Evolutionary conservation across 2,888 invertebrate species (phyloP), one percentile per base, ranked within the genome.

Genomic region (Stenodera caucasica): DNA sequence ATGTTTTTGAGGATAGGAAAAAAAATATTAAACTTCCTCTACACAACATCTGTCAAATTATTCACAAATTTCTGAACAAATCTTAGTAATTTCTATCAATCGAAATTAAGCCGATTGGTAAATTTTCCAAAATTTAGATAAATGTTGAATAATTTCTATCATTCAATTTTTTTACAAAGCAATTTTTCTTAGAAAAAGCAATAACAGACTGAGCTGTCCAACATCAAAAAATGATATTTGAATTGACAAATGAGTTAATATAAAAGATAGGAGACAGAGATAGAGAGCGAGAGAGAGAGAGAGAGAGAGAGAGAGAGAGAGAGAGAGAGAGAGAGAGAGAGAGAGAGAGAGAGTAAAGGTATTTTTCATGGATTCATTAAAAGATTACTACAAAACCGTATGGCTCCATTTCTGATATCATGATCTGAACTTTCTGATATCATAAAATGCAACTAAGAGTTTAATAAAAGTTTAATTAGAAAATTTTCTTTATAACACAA

Each of bases 391-490:
- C 64, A 61, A 66, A 65, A 7, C 32, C 21, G 45, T 45, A 23
- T 45, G 67, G 70, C 70, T 70, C 67, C 74, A 69, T 73, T 72
- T 68, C 73, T 70, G 74, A 74, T 75, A 71, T 67, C 70, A 64
- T 23, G 45, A 23, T 70, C 68, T 68, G 61, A 74, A 73, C 71
- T 73, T 72, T 67, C 68, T 68, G 72, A 74, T 75, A 75, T 72
- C 74, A 72, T 77, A 76, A 76, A 75, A 71, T 75, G 69, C 72
- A 74, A 71, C 70, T 71, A 71, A 67, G 66, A 70, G 69, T 77
- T 77, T 77, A 77, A 77, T 79, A 78, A 78, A 79, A 78, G 76
- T 79, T 79, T 78, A 78, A 79, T 79, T 78, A 77, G 75, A 75
- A 77, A 45, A 75, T 76, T 74, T 75, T 73, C 73, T 72, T 71